Conservation (phyloP, 2,113 vertebrate species). For the Pyrgilauda ruficollis region DNA sequence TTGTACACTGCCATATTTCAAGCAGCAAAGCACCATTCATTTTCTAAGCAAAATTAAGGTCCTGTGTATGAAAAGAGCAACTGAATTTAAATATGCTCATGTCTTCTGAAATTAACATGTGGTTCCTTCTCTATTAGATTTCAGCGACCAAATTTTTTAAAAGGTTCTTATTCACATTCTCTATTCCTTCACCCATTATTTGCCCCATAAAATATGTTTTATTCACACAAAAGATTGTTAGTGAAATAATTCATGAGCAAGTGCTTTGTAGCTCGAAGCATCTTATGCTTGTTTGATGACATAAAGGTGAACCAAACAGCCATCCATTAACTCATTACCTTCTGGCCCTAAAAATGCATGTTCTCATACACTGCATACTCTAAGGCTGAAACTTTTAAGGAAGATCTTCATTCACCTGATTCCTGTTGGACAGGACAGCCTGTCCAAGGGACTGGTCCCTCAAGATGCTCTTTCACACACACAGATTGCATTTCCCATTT, state of each 20-base stretch:
- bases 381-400: not conserved
- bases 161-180: rapidly evolving
- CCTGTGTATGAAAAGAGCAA: not conserved
- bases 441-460: not conserved
- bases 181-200: not conserved
- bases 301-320: not conserved
- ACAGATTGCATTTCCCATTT: not conserved
- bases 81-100: not conserved
- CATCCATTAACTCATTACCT: not conserved
- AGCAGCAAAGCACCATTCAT: not conserved
- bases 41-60: not conserved
- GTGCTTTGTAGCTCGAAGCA: not conserved
- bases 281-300: not conserved
- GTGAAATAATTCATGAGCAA: not conserved
- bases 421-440: not conserved
- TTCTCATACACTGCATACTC: not conserved
- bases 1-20: not conserved
- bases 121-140: not conserved
- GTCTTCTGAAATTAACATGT: not conserved
- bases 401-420: not conserved
- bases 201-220: not conserved
- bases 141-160: not conserved
- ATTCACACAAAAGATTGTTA: not conserved
- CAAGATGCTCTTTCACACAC: not conserved
- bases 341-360: not conserved